Conservation (phyloP, 2,797 vertebrate genomes). For the Sebastes flavidus region DNA sequence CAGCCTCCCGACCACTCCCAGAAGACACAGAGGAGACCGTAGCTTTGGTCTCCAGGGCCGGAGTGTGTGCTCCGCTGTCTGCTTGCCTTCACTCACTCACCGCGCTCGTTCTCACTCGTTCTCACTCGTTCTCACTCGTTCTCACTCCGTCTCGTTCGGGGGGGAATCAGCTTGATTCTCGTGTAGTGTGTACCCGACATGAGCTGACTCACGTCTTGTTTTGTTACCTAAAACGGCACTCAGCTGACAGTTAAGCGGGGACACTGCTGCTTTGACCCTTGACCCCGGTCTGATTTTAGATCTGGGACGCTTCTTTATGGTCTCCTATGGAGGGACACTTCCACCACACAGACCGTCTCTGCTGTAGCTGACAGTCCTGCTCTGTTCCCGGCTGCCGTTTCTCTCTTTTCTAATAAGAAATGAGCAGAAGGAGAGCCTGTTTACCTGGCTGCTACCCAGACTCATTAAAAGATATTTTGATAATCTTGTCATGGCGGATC, state of each 20-base stretch:
- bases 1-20: accelerated
- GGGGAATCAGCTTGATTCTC: too few relatives aligned
- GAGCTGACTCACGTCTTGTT: neutral
- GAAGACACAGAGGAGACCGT: too few relatives aligned
- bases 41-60: too few relatives aligned
- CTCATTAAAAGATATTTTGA: slow-evolving; percentile 58
- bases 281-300: slow-evolving; percentile 37
- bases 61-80: too few relatives aligned
- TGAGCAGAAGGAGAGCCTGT: neutral
- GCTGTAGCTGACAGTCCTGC: neutral
- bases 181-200: too few relatives aligned
- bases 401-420: neutral
- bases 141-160: too few relatives aligned
- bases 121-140: too few relatives aligned
- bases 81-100: too few relatives aligned
- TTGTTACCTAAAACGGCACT: neutral
- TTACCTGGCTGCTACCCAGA: neutral
- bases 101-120: too few relatives aligned
- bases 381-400: neutral
- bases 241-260: neutral
- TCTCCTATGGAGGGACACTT: neutral
- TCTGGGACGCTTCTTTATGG: neutral
- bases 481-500: slow-evolving; percentile 29
- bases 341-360: neutral
- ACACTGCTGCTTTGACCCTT: slow-evolving; percentile 22